Evolutionary conservation across 2,113 vertebrate species (phyloP).

Genomic region (Bufo bufo): DNA sequence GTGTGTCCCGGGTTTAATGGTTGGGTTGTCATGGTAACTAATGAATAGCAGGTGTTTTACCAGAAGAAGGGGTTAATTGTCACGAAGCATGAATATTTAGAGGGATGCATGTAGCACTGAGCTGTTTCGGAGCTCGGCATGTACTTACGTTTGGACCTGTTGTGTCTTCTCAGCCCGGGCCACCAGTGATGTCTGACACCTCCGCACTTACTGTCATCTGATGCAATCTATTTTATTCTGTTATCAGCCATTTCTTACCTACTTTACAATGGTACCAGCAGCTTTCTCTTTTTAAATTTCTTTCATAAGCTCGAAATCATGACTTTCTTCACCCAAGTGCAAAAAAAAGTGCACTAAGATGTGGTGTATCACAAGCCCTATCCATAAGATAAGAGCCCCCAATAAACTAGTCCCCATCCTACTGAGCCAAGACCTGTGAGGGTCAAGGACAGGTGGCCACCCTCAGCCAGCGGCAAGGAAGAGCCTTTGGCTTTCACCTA

Average conservation of each 20-base stretch:
- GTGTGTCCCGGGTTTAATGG: neutral
- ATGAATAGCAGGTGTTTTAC: conserved; percentile 5
- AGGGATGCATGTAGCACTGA: neutral
- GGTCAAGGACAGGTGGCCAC: too few species aligned
- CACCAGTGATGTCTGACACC: neutral
- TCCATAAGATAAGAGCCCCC: too few species aligned
- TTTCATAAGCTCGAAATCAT: too few species aligned
- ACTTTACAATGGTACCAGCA: too few species aligned
- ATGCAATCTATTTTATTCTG: neutral
- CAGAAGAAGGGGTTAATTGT: conserved; percentile 16
- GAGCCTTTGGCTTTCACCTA: too few species aligned
- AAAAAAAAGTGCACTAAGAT: too few species aligned
- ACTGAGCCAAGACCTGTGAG: too few species aligned
- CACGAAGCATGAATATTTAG: neutral
- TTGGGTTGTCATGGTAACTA: conserved; percentile 26
- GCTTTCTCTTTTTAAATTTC: too few species aligned
- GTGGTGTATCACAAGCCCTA: too few species aligned
- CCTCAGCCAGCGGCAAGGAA: too few species aligned
- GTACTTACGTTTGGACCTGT: neutral
- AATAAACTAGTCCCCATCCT: too few species aligned
- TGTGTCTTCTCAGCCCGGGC: neutral
- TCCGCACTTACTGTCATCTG: neutral
- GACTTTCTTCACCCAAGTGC: too few species aligned
- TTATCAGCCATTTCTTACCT: neutral
- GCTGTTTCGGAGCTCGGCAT: neutral